A percentile compares a stretch with the other conserved stretches of the same genome.
Evolutionary conservation across 2,113 vertebrate species (phyloP).

Genomic region (Eurystomus gularis): DNA sequence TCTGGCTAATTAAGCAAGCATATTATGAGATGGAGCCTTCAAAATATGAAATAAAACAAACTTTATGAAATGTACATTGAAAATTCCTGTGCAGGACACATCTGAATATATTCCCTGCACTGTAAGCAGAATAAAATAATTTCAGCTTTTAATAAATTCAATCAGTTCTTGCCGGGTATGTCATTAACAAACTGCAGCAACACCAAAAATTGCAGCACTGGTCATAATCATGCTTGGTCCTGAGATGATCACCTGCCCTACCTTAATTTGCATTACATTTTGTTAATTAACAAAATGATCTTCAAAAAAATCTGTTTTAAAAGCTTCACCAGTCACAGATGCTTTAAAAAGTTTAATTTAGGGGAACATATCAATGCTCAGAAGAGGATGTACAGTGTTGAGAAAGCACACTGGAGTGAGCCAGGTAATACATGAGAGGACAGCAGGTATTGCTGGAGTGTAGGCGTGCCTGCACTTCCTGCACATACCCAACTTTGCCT

Average conservation of each 20-base stretch:
- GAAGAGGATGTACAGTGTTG: not conserved
- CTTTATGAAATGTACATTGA: not conserved
- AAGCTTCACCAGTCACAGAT: not conserved
- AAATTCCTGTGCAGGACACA: not conserved
- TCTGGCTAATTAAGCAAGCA: not conserved
- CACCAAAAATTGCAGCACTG: not conserved
- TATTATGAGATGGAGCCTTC: not conserved
- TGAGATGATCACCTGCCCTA: not conserved
- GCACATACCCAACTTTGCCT: fast-evolving
- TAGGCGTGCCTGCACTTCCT: not conserved
- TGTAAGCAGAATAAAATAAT: not conserved
- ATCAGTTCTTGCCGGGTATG: not conserved
- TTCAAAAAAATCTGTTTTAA: not conserved
- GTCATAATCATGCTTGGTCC: not conserved
- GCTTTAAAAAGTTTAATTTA: not conserved
- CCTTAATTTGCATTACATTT: not conserved
- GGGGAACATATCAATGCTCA: fast-evolving
- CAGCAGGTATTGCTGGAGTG: fast-evolving
- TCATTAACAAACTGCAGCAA: not conserved
- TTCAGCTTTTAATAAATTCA: not conserved
- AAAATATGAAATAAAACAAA: not conserved
- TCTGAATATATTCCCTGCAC: not conserved
- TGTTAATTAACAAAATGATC: not conserved
- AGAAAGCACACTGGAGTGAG: not conserved
- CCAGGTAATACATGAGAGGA: fast-evolving